Conservation (phyloP, 1,140 invertebrate genomes). For the Tetranychus cinnabarinus region DNA sequence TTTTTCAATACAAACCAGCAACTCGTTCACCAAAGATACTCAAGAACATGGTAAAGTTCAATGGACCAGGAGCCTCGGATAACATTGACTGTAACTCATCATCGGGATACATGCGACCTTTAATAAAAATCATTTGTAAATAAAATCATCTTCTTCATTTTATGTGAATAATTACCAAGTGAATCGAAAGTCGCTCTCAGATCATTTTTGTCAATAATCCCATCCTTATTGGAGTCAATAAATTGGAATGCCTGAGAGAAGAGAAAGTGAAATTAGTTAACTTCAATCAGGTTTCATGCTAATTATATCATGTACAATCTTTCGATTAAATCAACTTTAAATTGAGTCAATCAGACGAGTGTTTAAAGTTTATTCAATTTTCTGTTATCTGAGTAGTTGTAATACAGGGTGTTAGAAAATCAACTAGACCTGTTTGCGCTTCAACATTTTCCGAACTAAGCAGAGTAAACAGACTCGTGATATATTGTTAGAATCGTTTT, state of each 20-base stretch:
- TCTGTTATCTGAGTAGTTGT: too few relatives aligned
- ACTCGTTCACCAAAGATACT: conserved; percentile 71
- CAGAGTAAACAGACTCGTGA: too few relatives aligned
- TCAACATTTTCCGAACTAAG: too few relatives aligned
- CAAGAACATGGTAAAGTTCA: conserved; percentile 83
- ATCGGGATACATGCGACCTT: conserved; percentile 46
- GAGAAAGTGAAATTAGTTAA: not conserved
- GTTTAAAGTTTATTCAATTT: too few relatives aligned
- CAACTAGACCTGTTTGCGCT: too few relatives aligned
- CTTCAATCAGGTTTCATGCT: not conserved
- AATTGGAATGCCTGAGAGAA: conserved; percentile 65
- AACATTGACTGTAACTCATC: conserved; percentile 78
- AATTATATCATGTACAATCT: not conserved
- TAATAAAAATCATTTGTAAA: not conserved
- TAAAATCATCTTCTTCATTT: not conserved
- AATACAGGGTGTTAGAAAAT: too few relatives aligned
- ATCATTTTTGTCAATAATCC: conserved; percentile 85
- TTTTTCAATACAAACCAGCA: conserved; percentile 25
- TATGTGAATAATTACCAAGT: conserved; percentile 15
- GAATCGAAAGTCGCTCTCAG: conserved; percentile 72
- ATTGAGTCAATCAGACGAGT: too few relatives aligned
- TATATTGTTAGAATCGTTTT: too few relatives aligned
- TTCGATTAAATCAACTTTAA: too few relatives aligned
- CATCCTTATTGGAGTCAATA: conserved; percentile 95
- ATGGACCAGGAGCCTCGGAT: conserved; percentile 60